Conservation (phyloP, 2,797 vertebrate species). For the Cynopterus sphinx region DNA sequence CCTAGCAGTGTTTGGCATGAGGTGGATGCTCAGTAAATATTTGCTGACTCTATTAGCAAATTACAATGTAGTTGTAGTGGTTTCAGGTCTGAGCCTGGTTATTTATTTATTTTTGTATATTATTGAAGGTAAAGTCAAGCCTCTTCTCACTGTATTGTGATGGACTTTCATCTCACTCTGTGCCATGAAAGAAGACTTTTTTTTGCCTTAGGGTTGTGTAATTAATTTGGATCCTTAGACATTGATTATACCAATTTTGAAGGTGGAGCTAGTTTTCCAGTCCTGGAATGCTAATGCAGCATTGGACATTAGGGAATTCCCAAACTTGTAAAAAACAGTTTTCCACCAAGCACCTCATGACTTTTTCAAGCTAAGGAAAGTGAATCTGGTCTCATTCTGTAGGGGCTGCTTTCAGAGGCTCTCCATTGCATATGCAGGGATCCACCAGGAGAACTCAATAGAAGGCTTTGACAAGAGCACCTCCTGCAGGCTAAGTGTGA, state of each 20-base stretch:
- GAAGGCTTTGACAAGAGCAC: not conserved
- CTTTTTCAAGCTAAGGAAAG: not conserved
- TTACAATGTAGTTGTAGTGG: not conserved
- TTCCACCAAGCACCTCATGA: not conserved
- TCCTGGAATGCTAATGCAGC: not conserved
- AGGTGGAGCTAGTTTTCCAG: not conserved
- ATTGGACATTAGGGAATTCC: not conserved
- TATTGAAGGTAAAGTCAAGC: not conserved
- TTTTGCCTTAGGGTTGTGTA: not conserved
- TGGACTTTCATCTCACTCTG: not conserved
- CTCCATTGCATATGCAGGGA: not conserved
- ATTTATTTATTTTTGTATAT: not conserved
- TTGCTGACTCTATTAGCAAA: not conserved
- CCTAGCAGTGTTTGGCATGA: not conserved
- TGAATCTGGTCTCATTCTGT: not conserved
- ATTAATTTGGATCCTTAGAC: not conserved
- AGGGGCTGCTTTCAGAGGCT: not conserved
- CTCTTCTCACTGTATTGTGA: not conserved
- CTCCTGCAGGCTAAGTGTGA: accelerated
- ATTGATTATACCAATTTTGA: not conserved
- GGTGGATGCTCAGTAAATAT: not conserved
- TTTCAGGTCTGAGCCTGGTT: not conserved
- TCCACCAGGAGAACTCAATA: not conserved
- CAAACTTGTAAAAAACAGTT: not conserved
- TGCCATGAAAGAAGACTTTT: not conserved